Evolutionary conservation across 2,113 vertebrate species (phyloP).

Genomic region (Epinephelus fuscoguttatus): DNA sequence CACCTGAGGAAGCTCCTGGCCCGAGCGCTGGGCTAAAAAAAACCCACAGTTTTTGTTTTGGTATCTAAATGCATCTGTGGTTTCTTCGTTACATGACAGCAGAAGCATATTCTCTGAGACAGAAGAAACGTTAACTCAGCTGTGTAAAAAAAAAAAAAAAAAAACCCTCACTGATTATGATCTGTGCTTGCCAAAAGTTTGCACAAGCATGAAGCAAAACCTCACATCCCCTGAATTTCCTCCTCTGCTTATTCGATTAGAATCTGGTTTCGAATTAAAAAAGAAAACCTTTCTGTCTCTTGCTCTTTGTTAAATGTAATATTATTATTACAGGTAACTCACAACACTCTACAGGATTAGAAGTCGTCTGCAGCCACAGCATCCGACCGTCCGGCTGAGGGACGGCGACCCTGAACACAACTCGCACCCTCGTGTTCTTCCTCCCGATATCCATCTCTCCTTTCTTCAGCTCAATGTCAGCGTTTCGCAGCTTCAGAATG

Average conservation of each 20-base stretch:
- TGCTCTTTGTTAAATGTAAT: too few relatives aligned
- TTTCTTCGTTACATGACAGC: background rate
- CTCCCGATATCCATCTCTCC: constrained; percentile 96
- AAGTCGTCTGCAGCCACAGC: constrained; percentile 92
- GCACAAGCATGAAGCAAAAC: background rate
- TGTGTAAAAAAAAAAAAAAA: background rate
- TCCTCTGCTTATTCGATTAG: background rate
- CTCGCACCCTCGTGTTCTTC: constrained; percentile 95
- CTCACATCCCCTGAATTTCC: background rate
- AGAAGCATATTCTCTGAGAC: too few relatives aligned
- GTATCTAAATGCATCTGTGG: background rate
- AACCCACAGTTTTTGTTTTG: background rate
- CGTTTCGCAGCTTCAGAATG: constrained; percentile 96
- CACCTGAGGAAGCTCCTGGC: constrained; percentile 95
- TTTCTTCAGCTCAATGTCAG: constrained; percentile 97
- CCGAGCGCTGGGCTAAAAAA: constrained; percentile 92
- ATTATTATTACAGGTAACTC: constrained; percentile 56
- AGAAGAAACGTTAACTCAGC: background rate
- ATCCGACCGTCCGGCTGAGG: constrained; percentile 90
- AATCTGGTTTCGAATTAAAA: background rate
- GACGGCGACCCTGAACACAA: constrained; percentile 93
- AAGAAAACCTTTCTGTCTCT: background rate
- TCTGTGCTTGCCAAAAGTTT: background rate
- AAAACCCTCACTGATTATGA: background rate
- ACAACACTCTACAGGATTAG: constrained; percentile 96